These are phyloP conservation scores for Eueides isabella DNA, from an alignment of 1,140 invertebrate genomes.

Conservation along the genomic window DNA sequence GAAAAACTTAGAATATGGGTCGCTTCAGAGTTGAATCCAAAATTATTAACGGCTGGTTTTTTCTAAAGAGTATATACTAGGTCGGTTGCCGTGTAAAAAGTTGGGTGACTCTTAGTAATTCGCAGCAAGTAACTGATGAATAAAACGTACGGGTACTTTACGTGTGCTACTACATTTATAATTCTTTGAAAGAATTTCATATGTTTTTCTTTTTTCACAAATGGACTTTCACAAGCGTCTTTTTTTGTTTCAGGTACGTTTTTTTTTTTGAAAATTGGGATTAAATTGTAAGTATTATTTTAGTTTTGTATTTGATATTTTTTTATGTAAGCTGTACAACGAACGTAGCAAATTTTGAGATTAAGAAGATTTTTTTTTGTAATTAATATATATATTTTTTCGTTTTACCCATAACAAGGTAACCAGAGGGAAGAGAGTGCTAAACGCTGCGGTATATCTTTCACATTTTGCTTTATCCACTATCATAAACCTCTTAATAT, in stretches of 20 bases:
- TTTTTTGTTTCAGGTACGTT: slow-evolving; percentile 30
- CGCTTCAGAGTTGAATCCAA: slow-evolving; percentile 12
- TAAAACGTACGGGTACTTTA: slow-evolving; percentile 31
- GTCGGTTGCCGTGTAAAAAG: slow-evolving; percentile 33
- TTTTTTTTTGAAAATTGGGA: not conserved
- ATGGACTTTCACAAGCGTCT: slow-evolving; percentile 22
- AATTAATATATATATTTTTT: too few species aligned
- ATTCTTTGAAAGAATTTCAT: slow-evolving; percentile 37
- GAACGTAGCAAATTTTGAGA: too few species aligned
- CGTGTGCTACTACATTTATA: slow-evolving; percentile 27
- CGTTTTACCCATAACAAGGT: too few species aligned
- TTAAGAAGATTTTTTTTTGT: too few species aligned
- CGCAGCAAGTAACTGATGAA: slow-evolving; percentile 35
- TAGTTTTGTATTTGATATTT: not conserved
- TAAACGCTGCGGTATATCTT: too few species aligned
- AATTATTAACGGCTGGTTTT: slow-evolving; percentile 1
- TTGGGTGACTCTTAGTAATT: slow-evolving; percentile 25
- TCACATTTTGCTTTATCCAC: too few species aligned
- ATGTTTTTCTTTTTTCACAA: slow-evolving; percentile 27
- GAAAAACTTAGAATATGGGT: slow-evolving; percentile 32
- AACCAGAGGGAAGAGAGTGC: too few species aligned
- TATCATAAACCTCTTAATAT: too few species aligned
- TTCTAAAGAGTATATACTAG: slow-evolving; percentile 33
- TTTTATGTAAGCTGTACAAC: too few species aligned
- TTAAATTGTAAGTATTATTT: not conserved